Evolutionary conservation across 2,797 vertebrate species (phyloP), one percentile per base, ranked within the genome.

Genomic region (Borostomias antarcticus): DNA sequence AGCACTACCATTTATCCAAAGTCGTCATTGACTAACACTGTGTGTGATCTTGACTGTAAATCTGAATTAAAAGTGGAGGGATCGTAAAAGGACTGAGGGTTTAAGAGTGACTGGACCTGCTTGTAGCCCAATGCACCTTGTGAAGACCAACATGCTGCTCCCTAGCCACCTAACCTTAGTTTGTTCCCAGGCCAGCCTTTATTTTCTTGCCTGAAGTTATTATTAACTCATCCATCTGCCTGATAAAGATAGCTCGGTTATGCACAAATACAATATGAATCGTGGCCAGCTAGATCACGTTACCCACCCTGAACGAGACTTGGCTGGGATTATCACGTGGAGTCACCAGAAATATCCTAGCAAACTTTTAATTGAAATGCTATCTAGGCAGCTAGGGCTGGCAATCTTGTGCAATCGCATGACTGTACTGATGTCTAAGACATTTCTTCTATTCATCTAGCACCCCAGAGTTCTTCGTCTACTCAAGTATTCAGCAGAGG

Each of bases 391-490:
- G n/a, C n/a, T n/a, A n/a, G n/a, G n/a, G n/a, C n/a, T n/a, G n/a
- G n/a, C n/a, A n/a, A n/a, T 45, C 1, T 17, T 45, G 40, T 15
- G 3, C 40, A 15, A 45, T 9, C 13, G 4, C 40, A 5, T 45
- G 15, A 8, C 40, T 45, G n/a, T n/a, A 45, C 15, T 2, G 17
- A 17, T 17, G 7, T 45, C 40, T 4, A 4, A 5, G 40, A 15
- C n/a, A 8, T 45, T 9, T 60, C 25, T 29, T 35, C 0, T 64
- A 73, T 54, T 32, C 48, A 62, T 76, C 28, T 77, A 99, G 97
- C 93, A 95, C 69, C 95, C 95, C 72, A 92, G 94, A 84, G 97
- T 99, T 74, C 85, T 99, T 9, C 95, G 97, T 25, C 94, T 99
- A 66, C 87, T 98, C 81, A 99, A 99, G 85, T 97, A 91, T 80